Conservation (phyloP, 2,113 vertebrate genomes). For the Pterocles burchelli region DNA sequence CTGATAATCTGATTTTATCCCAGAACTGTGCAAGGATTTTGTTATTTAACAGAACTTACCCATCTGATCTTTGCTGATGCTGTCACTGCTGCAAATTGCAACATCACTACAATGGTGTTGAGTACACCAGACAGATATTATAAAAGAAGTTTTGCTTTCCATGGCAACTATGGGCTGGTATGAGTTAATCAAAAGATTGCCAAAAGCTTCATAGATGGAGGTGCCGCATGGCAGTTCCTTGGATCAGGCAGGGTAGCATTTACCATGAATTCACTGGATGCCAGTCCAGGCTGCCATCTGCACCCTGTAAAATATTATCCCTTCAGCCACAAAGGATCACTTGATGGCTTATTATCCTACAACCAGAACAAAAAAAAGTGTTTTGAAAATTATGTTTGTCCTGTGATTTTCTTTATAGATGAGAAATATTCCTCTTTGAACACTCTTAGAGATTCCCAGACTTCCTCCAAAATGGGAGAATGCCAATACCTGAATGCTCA, state of each 20-base stretch:
- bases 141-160: not conserved
- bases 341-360: not conserved
- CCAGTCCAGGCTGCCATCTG: not conserved
- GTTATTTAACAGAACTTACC: not conserved
- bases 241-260: not conserved
- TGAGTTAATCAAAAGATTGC: not conserved
- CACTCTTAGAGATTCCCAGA: not conserved
- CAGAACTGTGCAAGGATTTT: not conserved
- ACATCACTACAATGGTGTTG: not conserved
- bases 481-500: not conserved
- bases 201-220: not conserved
- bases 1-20: constrained; percentile 17
- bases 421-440: not conserved
- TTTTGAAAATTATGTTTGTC: not conserved
- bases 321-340: not conserved
- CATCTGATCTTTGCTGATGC: not conserved
- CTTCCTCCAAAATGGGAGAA: not conserved
- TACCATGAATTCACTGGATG: not conserved
- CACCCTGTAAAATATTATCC: not conserved
- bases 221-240: not conserved
- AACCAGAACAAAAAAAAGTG: not conserved
- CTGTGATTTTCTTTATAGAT: not conserved
- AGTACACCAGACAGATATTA: not conserved
- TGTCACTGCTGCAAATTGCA: not conserved
- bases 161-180: not conserved